Evolutionary conservation across 2,797 vertebrate species (phyloP).

Genomic region (Cynopterus sphinx): DNA sequence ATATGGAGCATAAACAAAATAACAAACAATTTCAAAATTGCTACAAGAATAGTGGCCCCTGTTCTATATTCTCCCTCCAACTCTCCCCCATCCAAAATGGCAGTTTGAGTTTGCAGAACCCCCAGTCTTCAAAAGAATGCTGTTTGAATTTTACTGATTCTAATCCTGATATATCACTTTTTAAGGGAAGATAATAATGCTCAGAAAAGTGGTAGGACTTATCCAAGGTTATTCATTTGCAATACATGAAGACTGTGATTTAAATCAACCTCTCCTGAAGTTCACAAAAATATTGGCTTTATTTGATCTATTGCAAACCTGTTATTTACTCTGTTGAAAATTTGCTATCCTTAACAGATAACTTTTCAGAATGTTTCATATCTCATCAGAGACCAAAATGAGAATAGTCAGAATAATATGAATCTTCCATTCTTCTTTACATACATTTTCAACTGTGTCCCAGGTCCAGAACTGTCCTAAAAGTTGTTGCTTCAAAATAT

Average conservation of each 20-base stretch:
- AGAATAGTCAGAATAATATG: neutral
- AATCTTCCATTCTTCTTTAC: neutral
- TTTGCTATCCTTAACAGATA: neutral
- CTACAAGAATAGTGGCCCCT: neutral
- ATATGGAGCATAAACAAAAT: neutral
- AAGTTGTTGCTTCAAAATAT: neutral
- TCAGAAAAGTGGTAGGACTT: neutral
- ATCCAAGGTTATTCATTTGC: neutral
- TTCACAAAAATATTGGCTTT: neutral
- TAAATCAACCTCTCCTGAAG: neutral
- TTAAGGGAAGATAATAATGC: neutral
- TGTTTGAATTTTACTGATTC: neutral
- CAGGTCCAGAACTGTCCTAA: neutral
- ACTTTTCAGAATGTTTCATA: neutral
- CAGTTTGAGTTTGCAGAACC: accelerated
- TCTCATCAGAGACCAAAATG: neutral
- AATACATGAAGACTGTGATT: neutral
- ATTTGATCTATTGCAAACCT: neutral
- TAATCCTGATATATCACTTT: neutral
- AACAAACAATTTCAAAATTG: neutral
- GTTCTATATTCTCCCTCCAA: neutral
- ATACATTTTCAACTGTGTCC: neutral
- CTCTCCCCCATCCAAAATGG: neutral
- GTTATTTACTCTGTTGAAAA: neutral
- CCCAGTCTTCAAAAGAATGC: neutral